Evolutionary conservation across 2,888 invertebrate species (phyloP).

Genomic region (Patella depressa): DNA sequence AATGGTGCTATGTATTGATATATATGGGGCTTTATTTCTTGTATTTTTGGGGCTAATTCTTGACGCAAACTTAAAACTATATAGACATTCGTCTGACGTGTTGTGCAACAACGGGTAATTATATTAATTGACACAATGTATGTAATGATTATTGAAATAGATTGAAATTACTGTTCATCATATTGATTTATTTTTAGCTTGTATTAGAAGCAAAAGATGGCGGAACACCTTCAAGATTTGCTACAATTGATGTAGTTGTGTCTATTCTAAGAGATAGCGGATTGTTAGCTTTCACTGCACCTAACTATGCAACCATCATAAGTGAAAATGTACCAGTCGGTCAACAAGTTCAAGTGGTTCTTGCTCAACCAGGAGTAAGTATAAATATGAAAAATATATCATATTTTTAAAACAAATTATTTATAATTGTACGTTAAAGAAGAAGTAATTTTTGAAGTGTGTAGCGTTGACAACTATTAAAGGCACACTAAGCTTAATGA

Average conservation of each 20-base stretch:
- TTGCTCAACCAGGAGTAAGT: not conserved
- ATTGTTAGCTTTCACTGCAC: conserved; percentile 31
- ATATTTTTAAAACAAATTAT: no score
- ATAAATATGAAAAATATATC: not conserved
- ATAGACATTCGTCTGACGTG: no score
- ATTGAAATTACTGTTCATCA: no score
- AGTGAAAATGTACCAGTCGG: conserved; percentile 6
- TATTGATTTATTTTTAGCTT: no score
- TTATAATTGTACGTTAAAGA: no score
- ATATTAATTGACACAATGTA: no score
- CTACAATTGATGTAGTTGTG: conserved; percentile 31
- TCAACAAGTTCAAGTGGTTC: not conserved
- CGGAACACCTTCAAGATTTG: conserved; percentile 36
- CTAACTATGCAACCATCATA: not conserved
- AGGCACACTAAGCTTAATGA: no score
- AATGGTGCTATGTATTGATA: not conserved
- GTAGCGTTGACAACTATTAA: no score
- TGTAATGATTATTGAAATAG: no score
- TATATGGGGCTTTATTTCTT: not conserved
- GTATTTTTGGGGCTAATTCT: not conserved
- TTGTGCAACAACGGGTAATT: no score
- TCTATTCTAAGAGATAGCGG: conserved; percentile 42
- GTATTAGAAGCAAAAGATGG: conserved; percentile 35
- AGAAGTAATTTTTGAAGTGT: no score
- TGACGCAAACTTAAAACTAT: no score